Percentiles rank a stretch among this genome's conserved stretches.
Evolutionary conservation across 2,888 invertebrate genomes (phyloP).

Genomic region (Leucania comma): DNA sequence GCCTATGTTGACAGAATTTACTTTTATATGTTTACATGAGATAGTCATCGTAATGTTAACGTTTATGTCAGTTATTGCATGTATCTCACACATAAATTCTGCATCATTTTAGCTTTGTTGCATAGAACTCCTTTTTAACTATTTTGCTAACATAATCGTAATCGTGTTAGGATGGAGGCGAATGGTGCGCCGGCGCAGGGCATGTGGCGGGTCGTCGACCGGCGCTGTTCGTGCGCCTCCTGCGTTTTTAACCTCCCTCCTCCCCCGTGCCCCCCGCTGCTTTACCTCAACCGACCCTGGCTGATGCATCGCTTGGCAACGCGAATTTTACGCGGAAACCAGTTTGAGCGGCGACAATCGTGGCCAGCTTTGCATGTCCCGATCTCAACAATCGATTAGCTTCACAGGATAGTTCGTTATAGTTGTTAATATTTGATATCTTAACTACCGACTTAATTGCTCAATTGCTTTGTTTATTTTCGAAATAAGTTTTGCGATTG

Average conservation of each 20-base stretch:
- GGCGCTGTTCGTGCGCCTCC: conserved; percentile 88
- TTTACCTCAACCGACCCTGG: conserved; percentile 85
- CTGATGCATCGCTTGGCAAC: conserved; percentile 88
- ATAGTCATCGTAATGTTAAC: conserved; percentile 16
- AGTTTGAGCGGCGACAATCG: conserved; percentile 84
- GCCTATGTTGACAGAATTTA: conserved; percentile 34
- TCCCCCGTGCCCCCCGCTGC: conserved; percentile 77
- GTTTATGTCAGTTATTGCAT: conserved; percentile 31
- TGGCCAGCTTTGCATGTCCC: conserved; percentile 74
- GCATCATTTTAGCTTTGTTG: conserved; percentile 22
- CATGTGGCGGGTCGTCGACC: conserved; percentile 89
- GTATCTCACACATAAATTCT: conserved; percentile 14
- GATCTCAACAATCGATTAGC: conserved; percentile 71
- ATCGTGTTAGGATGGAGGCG: conserved; percentile 83
- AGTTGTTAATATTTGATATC: conserved; percentile 40
- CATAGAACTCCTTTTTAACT: conserved; percentile 57
- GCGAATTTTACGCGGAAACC: conserved; percentile 89
- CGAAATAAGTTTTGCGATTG: conserved; percentile 22
- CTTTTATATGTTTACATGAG: conserved; percentile 14
- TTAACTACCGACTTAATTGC: conserved; percentile 29
- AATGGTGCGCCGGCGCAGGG: conserved; percentile 88
- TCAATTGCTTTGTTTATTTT: conserved; percentile 27
- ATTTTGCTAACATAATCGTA: conserved; percentile 80
- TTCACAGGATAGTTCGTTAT: conserved; percentile 51
- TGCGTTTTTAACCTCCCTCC: conserved; percentile 84